A percentile compares a stretch with the other conserved stretches of the same genome.
phyloP scores from a whole-genome alignment of 2,888 invertebrate genomes.

The Rhagium mordax region DNA sequence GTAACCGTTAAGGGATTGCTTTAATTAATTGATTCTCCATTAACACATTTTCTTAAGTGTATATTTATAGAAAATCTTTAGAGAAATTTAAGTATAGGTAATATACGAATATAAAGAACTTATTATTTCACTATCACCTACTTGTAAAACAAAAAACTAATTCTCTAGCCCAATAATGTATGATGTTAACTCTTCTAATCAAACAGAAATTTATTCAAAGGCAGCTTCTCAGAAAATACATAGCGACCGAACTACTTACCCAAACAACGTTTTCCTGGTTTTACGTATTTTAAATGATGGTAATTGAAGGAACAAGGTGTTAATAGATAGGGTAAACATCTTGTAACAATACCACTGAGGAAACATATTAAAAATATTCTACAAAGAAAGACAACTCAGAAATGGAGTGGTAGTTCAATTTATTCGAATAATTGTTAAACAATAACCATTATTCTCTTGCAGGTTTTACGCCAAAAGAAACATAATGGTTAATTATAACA shows the following conservation, averaged over 20 bases:
- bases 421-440: constrained; percentile 1
- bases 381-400: neutral
- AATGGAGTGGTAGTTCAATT: neutral
- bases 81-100: too few species aligned
- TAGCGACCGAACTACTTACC: neutral
- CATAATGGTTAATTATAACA: constrained; percentile 1
- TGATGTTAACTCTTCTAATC: too few species aligned
- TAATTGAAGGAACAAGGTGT: constrained; percentile 2
- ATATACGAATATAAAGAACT: too few species aligned
- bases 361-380: neutral
- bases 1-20: too few species aligned
- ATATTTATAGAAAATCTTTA: too few species aligned
- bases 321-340: neutral
- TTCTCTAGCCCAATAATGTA: neutral
- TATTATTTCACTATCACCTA: neutral
- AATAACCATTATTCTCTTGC: neutral
- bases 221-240: constrained; percentile 2
- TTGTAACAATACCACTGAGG: neutral
- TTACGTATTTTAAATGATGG: neutral
- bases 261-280: constrained; percentile 2
- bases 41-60: too few species aligned
- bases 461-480: neutral
- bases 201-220: neutral
- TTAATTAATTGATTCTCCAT: too few species aligned
- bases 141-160: neutral